Base-by-base conservation (phyloP, 2,797 vertebrate genomes). In the Acipenser ruthenus region DNA sequence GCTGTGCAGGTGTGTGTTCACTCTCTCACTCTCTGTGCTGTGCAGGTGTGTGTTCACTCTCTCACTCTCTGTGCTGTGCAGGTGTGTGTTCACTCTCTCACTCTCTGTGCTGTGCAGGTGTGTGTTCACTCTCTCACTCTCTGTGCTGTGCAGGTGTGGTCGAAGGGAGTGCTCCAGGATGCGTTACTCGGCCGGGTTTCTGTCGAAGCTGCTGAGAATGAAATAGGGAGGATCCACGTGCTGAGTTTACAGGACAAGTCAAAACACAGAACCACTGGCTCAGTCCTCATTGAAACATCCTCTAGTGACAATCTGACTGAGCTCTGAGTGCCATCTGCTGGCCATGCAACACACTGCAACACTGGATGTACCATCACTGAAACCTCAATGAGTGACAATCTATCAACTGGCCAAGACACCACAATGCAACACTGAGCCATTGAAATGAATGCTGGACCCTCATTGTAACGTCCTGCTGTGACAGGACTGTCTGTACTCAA, bases 251-350 rank as follows among this genome's bases (percentile, higher is more conserved):
- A 75, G 50, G 74, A 80, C 0, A 71, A 49, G 2, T 70, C 65
- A 0, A 6, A 13, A 1, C 70, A 74, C 0, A 70, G 72, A 51
- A 64, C 68, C 51, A 64, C 62, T 6, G 81, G 84, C 1, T 77
- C 77, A 48, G 1, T 92, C 70, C 78, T 84, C 50, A 67, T 89
- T 0, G 90, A 92, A 71, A 88, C 85, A 0, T 88, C 86, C 1
- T 87, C 86, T 72, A 92, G 89, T 63, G 11, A 72, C 51, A 83
- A 85, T 65, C 80, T 91, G 70, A 84, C 78, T 6, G 88, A 91
- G 65, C 73, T 92, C 66, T 67, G 66, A 71, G 60, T 50, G 64
- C 69, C 60, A 64, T 48, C 48, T 23, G n/a, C 47, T 37, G 12
- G 18, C 5, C 2, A n/a, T n/a, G 1, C 63, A 12, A 7, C 60